Conservation (phyloP, 2,888 invertebrate genomes). For the Fissipunctia ypsillon region DNA sequence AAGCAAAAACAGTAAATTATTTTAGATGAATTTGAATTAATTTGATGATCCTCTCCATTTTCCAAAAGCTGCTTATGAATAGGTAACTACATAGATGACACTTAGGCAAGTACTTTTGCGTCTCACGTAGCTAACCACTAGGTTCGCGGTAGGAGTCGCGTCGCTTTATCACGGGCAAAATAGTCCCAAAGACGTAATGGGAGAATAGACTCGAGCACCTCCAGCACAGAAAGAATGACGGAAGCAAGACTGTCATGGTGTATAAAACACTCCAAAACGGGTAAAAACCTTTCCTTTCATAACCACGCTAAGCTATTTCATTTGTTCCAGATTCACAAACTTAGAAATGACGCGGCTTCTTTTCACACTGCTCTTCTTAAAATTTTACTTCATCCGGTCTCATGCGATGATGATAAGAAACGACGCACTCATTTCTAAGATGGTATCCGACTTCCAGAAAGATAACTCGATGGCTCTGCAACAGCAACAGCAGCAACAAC, state of each 20-base stretch:
- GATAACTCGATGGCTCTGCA: constrained; percentile 64
- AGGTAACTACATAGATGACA: background rate
- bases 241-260: background rate
- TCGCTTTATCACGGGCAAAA: background rate
- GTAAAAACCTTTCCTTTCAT: background rate
- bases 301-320: background rate
- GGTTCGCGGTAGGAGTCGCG: no score
- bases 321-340: constrained; percentile 44
- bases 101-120: no score
- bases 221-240: background rate
- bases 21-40: background rate
- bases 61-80: background rate
- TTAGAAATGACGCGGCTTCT: constrained; percentile 40
- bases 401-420: constrained; percentile 81
- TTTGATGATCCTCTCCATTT: background rate
- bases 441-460: constrained; percentile 85
- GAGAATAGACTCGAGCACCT: background rate
- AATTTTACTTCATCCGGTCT: constrained; percentile 53
- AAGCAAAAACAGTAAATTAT: no score
- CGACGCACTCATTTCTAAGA: constrained; percentile 83
- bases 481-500: constrained; percentile 27
- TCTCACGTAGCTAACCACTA: background rate
- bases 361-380: constrained; percentile 52
- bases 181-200: background rate
- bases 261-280: background rate